Evolutionary conservation across 23 tunicate species (phyloP).

Genomic region (Clavelina lepadiformis): DNA sequence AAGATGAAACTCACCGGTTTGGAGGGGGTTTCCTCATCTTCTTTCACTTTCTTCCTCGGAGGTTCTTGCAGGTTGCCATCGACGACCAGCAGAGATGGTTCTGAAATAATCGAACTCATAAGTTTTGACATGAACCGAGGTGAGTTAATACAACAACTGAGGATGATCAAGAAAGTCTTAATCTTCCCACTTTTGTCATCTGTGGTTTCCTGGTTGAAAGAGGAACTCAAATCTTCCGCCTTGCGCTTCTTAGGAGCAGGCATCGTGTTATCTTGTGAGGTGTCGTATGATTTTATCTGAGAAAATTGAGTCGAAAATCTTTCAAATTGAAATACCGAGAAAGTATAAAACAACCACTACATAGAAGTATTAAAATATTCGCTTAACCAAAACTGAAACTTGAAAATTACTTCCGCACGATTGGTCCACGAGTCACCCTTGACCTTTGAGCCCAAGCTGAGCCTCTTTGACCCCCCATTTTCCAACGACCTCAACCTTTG

Average conservation of each 20-base stretch:
- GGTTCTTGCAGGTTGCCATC: constrained; percentile 55
- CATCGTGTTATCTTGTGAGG: constrained; percentile 76
- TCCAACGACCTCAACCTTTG: constrained; percentile 45
- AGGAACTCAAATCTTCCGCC: constrained; percentile 36
- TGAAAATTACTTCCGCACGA: constrained; percentile 35
- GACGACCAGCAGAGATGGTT: constrained; percentile 38
- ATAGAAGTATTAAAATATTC: background rate
- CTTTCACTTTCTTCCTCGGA: constrained; percentile 42
- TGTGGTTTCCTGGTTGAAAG: constrained; percentile 11
- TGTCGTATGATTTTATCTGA: constrained; percentile 66
- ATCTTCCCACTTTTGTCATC: background rate
- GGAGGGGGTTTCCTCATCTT: constrained; percentile 39
- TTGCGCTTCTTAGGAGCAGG: constrained; percentile 78
- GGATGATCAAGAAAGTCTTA: too few species aligned
- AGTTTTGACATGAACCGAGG: too few species aligned
- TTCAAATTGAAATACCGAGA: background rate
- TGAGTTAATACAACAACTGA: too few species aligned
- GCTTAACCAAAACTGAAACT: background rate
- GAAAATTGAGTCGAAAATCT: constrained; percentile 1
- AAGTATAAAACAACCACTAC: background rate
- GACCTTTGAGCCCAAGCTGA: constrained; percentile 39
- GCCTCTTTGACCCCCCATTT: constrained; percentile 40
- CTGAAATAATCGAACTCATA: background rate
- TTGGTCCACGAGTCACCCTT: constrained; percentile 61
- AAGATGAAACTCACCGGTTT: background rate